Evolutionary conservation across 23 tunicate genomes (phyloP), one percentile per base, ranked within the genome.

Genomic region (Trididemnum nubilum): DNA sequence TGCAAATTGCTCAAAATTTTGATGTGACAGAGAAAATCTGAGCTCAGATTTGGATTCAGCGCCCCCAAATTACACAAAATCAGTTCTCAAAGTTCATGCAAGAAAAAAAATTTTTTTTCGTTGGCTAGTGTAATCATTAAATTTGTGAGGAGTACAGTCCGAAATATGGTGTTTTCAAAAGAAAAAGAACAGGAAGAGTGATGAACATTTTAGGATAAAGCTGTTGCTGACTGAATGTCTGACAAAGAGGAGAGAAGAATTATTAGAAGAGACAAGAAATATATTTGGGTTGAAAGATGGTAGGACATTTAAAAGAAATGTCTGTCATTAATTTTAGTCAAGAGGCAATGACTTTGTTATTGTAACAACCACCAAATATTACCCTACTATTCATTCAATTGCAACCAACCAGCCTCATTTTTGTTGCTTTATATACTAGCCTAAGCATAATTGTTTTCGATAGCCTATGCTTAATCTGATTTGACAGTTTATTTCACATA

Each of bases 21-120:
- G 86, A 71, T 67, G 86, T 82, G 65, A 82, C 44, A 71, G 79
- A 82, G 86, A 5, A 82, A 82, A 82, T 65, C 86, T 49, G 86
- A 65, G 77, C 61, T 70, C 86, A 82, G 75, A 65, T 82, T 65
- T 64, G 86, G 77, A 82, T 65, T 82, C 86, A 82, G 86, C 86
- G 30, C 77, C 65, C 77, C 86, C n/a, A 82, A 82, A 25, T 65
- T 82, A 82, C 44, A 34, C 64, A 38, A 82, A 82, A 71, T 49
- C 86, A 71, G 79, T 82, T 82, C 44, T 24, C 86, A 71, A 82
- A 71, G 76, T 31, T 64, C 61, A 82, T 65, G 36, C 78, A 34
- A 51, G 65, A 82, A 82, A 82, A 82, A 80, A 82, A 52, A 50
- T 70, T 70, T 18, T 63, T 80, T 54, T 80, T 66, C 71, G 78